Evolutionary conservation across 2,113 vertebrate species (phyloP).

Genomic region (Orientallactaga bullata): DNA sequence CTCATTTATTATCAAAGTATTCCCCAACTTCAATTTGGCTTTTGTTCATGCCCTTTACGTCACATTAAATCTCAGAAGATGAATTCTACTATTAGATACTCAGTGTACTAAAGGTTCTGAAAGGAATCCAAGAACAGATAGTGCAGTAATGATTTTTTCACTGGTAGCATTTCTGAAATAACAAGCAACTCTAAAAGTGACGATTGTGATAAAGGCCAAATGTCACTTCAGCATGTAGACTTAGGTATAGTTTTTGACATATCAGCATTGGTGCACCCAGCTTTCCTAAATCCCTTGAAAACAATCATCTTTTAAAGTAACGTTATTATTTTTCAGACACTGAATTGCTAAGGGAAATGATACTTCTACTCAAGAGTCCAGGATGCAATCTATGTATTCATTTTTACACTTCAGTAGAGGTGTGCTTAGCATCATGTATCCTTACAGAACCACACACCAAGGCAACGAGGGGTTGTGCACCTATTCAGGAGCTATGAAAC

Average conservation of each 20-base stretch:
- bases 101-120: background rate
- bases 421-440: too few species aligned
- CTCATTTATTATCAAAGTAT: background rate
- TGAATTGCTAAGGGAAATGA: conserved; percentile 26
- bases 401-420: too few species aligned
- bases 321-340: conserved; percentile 16
- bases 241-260: conserved; percentile 57
- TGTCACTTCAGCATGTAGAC: background rate
- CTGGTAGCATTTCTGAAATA: background rate
- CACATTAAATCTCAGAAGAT: background rate
- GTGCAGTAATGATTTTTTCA: background rate
- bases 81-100: background rate
- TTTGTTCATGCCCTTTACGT: conserved; percentile 27
- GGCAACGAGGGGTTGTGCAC: too few species aligned
- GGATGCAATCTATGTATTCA: too few species aligned
- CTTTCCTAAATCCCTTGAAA: conserved; percentile 4
- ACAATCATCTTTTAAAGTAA: conserved; percentile 18
- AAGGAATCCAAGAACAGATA: background rate
- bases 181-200: conserved; percentile 15
- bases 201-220: background rate
- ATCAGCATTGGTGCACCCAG: background rate
- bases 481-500: too few species aligned
- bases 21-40: background rate
- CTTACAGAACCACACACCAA: too few species aligned
- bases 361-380: background rate